Evolutionary conservation across 2,888 invertebrate species (phyloP), one percentile per base, ranked within the genome.

Genomic region (Lithophane socia): DNA sequence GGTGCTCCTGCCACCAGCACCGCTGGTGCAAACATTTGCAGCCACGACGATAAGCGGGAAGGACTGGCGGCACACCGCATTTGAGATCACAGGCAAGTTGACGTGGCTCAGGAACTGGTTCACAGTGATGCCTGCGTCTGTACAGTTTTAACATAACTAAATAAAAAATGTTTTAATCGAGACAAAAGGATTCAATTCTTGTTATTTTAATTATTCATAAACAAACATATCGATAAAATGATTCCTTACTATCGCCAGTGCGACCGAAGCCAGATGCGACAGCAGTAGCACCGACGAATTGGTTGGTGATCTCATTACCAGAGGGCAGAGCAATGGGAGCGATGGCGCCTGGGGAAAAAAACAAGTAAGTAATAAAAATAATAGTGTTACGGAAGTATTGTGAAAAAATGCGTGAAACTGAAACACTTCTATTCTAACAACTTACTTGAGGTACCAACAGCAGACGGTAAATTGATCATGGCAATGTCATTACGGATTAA

Each of bases 401-500:
- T 16, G 52, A 24, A 60, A 24, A 16, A 60, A 29, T 18, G 24
- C 60, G 16, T 60, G 24, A 7, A 29, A 29, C 47, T 3, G 2
- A 24, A 24, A 47, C 18, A 37, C 10, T 42, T 47, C 10, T 54
- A 9, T n/a, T 47, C 10, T 54, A 9, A 16, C 10, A 54, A 86
- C 90, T 87, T 78, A 93, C 93, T 76, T 47, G 90, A 87, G 1
- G 85, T 63, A 7, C 73, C 0, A 5, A 93, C 90, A 2, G 72
- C 0, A 1, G 4, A 60, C 1, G 90, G 85, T 24, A 94, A 70
- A 49, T 82, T 87, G 56, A 93, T 88, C 0, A 94, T 80, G 54
- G 91, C 94, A 9, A 95, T 83, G 70, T 95, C 95, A 70, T 95
- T 93, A 49, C 92, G 90, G 37, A 82, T 79, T 2, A 87, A 65